A percentile compares a stretch with the other conserved stretches of the same genome.
Conservation (phyloP, 2,797 vertebrate species). For the Acrossocheilus wenchowensis region DNA sequence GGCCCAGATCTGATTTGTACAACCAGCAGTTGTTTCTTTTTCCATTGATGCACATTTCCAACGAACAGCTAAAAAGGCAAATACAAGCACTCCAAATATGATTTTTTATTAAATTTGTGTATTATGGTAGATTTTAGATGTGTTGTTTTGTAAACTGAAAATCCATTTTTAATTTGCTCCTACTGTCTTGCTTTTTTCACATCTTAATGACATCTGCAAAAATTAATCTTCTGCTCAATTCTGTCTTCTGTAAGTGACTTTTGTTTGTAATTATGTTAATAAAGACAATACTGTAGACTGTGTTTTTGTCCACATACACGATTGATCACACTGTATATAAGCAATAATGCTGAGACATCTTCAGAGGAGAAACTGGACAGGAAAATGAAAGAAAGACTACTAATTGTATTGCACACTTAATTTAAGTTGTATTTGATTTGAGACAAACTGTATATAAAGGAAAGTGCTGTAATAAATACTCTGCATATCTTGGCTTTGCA, state of each 20-base stretch:
- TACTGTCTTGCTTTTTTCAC: conserved; percentile 53
- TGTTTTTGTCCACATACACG: conserved; percentile 40
- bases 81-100: conserved; percentile 38
- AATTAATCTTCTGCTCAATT: conserved; percentile 60
- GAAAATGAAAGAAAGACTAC: neutral
- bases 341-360: neutral
- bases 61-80: conserved; percentile 34
- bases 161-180: conserved; percentile 50
- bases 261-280: conserved; percentile 68
- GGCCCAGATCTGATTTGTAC: neutral
- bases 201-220: conserved; percentile 51
- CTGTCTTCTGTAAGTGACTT: conserved; percentile 65
- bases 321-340: conserved; percentile 1
- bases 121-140: conserved; percentile 48
- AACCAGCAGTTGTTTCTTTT: neutral
- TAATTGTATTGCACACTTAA: conserved; percentile 3
- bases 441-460: conserved; percentile 10
- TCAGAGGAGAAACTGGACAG: neutral
- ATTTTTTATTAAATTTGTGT: conserved; percentile 37
- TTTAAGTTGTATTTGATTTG: conserved; percentile 22
- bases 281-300: conserved; percentile 63
- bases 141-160: conserved; percentile 58
- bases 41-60: conserved; percentile 5
- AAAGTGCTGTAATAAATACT: conserved; percentile 55
- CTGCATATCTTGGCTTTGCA: conserved; percentile 9